Evolutionary conservation across 1,140 invertebrate genomes (phyloP).

Genomic region (Aethina tumida): DNA sequence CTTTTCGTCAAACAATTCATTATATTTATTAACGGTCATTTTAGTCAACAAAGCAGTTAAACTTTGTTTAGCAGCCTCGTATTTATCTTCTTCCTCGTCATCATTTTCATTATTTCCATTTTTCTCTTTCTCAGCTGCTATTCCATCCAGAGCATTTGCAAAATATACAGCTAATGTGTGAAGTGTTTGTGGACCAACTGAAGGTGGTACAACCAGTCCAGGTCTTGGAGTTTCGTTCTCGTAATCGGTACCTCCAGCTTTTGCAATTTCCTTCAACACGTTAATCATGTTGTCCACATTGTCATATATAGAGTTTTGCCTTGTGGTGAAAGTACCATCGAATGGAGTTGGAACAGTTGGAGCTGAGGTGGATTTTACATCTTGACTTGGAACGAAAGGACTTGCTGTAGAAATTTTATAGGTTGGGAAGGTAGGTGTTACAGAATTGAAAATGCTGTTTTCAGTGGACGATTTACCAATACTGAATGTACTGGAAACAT

Average conservation of each 20-base stretch:
- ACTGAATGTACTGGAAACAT: background rate
- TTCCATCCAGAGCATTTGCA: conserved; percentile 55
- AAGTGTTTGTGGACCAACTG: conserved; percentile 61
- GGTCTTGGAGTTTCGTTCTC: conserved; percentile 31
- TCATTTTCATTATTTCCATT: no score
- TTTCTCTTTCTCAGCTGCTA: conserved; percentile 36
- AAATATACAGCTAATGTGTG: conserved; percentile 70
- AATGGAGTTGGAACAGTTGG: conserved; percentile 13
- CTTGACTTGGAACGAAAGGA: conserved; percentile 21
- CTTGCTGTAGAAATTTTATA: conserved; percentile 30
- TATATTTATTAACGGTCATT: conserved; percentile 37
- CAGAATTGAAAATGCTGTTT: conserved; percentile 3
- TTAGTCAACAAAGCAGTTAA: conserved; percentile 42
- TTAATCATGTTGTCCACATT: conserved; percentile 30
- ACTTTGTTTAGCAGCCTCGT: conserved; percentile 31
- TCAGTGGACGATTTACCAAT: conserved; percentile 1
- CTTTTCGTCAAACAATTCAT: conserved; percentile 8
- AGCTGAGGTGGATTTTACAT: conserved; percentile 12
- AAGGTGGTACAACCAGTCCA: conserved; percentile 54
- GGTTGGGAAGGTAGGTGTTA: conserved; percentile 10
- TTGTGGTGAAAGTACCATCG: conserved; percentile 6
- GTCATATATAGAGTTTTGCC: conserved; percentile 21
- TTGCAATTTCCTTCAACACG: conserved; percentile 26
- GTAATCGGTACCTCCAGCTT: conserved; percentile 7
- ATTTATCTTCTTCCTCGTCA: conserved; percentile 20